phyloP scores from a whole-genome alignment of 2,113 vertebrate species.

The Eupsittula cactorum region DNA sequence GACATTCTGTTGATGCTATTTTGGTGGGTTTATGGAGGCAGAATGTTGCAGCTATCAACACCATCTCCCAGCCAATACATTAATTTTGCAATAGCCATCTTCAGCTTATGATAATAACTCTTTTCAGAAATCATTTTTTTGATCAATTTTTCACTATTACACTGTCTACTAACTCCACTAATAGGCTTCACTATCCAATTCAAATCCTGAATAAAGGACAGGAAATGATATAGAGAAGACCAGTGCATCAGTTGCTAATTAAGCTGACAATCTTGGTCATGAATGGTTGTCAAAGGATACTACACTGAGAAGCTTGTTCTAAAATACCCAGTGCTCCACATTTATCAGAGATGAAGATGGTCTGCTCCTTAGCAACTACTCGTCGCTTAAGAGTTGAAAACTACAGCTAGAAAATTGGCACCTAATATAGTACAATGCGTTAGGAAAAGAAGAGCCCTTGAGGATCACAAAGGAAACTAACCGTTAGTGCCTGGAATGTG shows the following conservation, averaged over 20 bases:
- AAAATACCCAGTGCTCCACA: not conserved
- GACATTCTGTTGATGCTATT: not conserved
- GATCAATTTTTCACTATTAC: not conserved
- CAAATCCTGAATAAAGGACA: not conserved
- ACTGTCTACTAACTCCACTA: not conserved
- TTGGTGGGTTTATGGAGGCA: not conserved
- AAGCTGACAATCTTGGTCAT: not conserved
- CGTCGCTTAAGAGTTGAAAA: not conserved
- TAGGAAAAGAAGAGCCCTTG: not conserved
- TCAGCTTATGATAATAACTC: not conserved
- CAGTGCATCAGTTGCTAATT: not conserved
- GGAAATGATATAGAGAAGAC: not conserved
- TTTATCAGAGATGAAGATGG: not conserved
- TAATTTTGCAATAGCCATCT: not conserved
- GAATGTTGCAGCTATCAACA: no score
- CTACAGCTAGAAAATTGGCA: not conserved
- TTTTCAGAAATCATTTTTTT: not conserved
- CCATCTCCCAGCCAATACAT: not conserved
- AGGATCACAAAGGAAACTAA: slow-evolving; percentile 32
- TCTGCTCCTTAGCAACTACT: slow-evolving; percentile 29
- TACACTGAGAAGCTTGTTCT: not conserved
- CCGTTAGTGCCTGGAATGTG: not conserved
- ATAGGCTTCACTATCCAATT: not conserved
- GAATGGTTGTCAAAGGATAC: not conserved
- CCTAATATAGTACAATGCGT: not conserved